Evolutionary conservation across 2,797 vertebrate genomes (phyloP), one percentile per base, ranked within the genome.

Genomic region (Rhinophrynus dorsalis): DNA sequence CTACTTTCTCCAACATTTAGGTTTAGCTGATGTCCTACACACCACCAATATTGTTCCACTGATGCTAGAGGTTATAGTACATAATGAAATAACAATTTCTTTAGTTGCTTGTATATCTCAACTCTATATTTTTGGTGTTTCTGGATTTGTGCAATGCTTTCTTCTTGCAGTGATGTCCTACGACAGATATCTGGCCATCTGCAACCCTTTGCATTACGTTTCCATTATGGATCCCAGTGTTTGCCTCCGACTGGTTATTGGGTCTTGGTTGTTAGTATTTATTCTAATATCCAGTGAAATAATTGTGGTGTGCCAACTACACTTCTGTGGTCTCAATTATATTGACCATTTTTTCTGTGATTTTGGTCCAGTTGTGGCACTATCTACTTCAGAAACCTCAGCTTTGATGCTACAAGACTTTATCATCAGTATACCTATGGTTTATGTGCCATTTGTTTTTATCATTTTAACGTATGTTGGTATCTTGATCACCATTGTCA

Each of bases 291-390:
- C 79, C 7, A 71, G 76, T 21, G 68, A 77, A 24, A 58, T 75
- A 0, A 71, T 78, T 32, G 54, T 74, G 3, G 78, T 81, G 40
- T 71, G 62, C 29, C 32, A 50, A 15, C 71, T 84, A 20, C 75
- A 77, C 42, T 82, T 83, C 54, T 82, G 80, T 64, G 58, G 69
- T 2, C 74, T 75, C 4, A 74, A 74, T 1, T 66, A 79, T 24
- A 78, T 83, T 3, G 67, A 76, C 52, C 84, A 87, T 70, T 88
- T 88, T 67, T 86, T 87, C 38, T 88, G 86, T 74, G 85, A 85
- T 38, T 82, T 77, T 21, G 78, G 75, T 4, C 82, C 81, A 0
- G 10, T 84, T 18, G 63, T 82, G 1, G 45, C 38, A 12, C 64
- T 85, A 37, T 77, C 81, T 0, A 75, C 79, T 11, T 60, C 79